Evolutionary conservation across 1,140 invertebrate species (phyloP), one percentile per base, ranked within the genome.

Genomic region (Zaprionus inermis): DNA sequence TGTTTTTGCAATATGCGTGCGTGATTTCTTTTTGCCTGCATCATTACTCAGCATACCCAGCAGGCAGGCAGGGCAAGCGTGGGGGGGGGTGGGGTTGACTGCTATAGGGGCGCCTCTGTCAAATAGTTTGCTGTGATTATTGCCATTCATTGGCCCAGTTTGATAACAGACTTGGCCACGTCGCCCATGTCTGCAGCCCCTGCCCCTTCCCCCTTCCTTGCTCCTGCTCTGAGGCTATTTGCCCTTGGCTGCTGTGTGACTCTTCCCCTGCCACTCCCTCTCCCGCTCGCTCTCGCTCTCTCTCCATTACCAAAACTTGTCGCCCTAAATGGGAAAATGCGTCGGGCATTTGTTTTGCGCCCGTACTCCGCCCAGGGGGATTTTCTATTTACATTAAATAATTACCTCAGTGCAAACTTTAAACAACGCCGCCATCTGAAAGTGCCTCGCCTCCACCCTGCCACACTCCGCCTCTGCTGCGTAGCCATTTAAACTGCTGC

Each of bases 371-470:
- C 44, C 44, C 44, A 22, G 11, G 18, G 74, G 78, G 66, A 69
- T 44, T 16, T 44, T 81, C 75, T 71, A 74, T 78, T 84, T 84
- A 78, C 81, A 85, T 84, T 85, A 80, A 78, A 81, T 81, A 85
- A 85, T 84, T 84, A 84, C 81, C 74, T 78, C 65, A 51, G 55
- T 67, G 56, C 70, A 59, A 72, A 72, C 64, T 60, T 67, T 70
- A 76, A 79, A 79, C 51, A 72, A 38, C 59, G 65, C 66, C 36
- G 20, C 9, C 49, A 59, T 66, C 66, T 67, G 59, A 71, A 75
- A 61, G 49, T 71, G n/a, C 24, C 36, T 32, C 28, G 20, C 28
- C 38, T 51, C n/a, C 54, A 22, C 34, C 7, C 9, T 20, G 16
- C 4, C n/a, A 32, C 57, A 22, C 24, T 28, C 3, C 24, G 49